Conservation (phyloP, 2,797 vertebrate species). For the Apogon talboti region DNA sequence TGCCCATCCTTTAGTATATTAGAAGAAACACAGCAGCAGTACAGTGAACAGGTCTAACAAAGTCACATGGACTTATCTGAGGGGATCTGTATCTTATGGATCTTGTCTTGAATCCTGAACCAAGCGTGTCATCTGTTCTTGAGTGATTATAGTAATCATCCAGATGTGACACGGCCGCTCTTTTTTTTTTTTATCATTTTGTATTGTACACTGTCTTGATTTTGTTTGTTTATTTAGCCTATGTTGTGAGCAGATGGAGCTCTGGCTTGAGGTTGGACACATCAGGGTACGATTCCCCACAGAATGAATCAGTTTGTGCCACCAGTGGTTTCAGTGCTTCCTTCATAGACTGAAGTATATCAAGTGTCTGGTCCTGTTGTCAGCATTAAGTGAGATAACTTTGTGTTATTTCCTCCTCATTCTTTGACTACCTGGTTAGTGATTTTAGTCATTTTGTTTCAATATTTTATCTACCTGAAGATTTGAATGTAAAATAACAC, state of each 20-base stretch:
- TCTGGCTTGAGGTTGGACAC: constrained; percentile 8
- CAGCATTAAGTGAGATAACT: constrained; percentile 34
- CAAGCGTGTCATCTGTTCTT: not conserved
- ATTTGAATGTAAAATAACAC: constrained; percentile 14
- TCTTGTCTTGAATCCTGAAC: constrained; percentile 21
- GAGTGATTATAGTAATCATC: not conserved
- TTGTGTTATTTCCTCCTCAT: constrained; percentile 29
- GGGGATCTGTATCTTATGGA: constrained; percentile 15
- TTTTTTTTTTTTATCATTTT: not conserved
- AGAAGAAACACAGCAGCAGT: no score
- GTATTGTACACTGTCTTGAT: no score
- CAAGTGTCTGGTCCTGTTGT: constrained; percentile 15
- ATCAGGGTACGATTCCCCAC: constrained; percentile 28
- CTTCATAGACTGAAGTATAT: constrained; percentile 5
- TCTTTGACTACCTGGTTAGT: constrained; percentile 26
- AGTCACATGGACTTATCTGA: no score
- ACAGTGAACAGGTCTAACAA: no score
- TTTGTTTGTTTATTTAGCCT: not conserved
- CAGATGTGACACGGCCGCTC: constrained; percentile 1
- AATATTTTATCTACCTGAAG: not conserved
- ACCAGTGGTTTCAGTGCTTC: constrained; percentile 22
- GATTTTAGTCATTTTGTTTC: constrained; percentile 14
- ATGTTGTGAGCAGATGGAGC: not conserved
- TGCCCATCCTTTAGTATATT: no score
- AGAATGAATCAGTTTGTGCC: constrained; percentile 21